A percentile compares a stretch with the other conserved stretches of the same genome.
Conservation (phyloP, 2,888 invertebrate species). For the Hirtodrosophila duncani region DNA sequence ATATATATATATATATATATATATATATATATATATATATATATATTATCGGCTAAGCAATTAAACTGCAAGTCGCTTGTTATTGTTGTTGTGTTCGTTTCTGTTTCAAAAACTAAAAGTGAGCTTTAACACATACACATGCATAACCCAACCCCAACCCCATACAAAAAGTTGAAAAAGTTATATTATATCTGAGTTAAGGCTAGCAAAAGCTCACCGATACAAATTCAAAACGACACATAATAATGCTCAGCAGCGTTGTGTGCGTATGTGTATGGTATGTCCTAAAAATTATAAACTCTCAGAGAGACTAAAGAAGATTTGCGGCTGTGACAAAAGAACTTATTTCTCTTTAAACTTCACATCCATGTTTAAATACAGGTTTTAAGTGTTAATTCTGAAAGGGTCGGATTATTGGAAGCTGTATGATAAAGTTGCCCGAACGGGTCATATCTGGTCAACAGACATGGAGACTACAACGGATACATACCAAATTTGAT, state of each 20-base stretch:
- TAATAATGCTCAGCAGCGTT: neutral
- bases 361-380: no score
- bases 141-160: no score
- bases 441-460: no score
- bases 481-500: no score
- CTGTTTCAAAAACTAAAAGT: no score
- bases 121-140: slow-evolving; percentile 4
- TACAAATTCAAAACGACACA: neutral
- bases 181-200: neutral
- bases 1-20: neutral
- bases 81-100: neutral
- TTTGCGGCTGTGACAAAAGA: neutral
- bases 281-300: neutral
- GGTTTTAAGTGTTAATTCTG: no score
- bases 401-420: no score
- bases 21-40: slow-evolving; percentile 4
- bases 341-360: no score
- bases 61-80: neutral
- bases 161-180: neutral
- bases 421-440: no score
- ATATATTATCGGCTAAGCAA: neutral
- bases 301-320: neutral
- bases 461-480: no score
- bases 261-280: neutral
- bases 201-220: slow-evolving; percentile 5